Conservation (phyloP, 2,113 vertebrate species). For the Cheirogaleus medius region DNA sequence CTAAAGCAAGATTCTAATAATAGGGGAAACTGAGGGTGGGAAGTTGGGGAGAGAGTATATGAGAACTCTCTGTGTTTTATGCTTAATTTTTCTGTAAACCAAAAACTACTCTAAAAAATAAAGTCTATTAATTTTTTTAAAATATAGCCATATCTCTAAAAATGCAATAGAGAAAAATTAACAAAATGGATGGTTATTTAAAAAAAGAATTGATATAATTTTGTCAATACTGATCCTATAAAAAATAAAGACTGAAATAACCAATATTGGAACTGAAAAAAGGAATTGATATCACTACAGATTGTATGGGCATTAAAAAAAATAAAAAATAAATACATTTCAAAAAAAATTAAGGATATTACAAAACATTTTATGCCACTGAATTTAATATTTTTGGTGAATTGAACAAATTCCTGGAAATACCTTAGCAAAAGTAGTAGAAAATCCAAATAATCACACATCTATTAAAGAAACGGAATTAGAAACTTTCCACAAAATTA, state of each 20-base stretch:
- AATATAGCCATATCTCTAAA: not conserved
- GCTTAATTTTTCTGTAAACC: not conserved
- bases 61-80: not conserved
- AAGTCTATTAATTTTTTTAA: not conserved
- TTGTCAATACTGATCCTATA: not conserved
- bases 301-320: not conserved
- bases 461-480: not conserved
- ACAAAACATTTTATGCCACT: not conserved
- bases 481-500: constrained; percentile 1
- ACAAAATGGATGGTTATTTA: not conserved
- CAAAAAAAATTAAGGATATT: not conserved
- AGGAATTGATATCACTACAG: not conserved
- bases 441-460: not conserved
- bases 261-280: not conserved
- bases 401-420: not conserved
- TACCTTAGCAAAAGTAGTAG: not conserved
- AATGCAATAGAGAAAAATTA: not conserved
- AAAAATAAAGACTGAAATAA: constrained; percentile 24
- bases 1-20: not conserved
- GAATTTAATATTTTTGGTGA: not conserved
- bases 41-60: not conserved
- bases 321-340: too few species aligned
- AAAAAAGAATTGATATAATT: not conserved
- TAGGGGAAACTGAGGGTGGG: not conserved
- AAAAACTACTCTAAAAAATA: not conserved